A percentile compares a stretch with the other conserved stretches of the same genome.
Conservation (phyloP, 2,797 vertebrate genomes). For the Ammospiza maritima region DNA sequence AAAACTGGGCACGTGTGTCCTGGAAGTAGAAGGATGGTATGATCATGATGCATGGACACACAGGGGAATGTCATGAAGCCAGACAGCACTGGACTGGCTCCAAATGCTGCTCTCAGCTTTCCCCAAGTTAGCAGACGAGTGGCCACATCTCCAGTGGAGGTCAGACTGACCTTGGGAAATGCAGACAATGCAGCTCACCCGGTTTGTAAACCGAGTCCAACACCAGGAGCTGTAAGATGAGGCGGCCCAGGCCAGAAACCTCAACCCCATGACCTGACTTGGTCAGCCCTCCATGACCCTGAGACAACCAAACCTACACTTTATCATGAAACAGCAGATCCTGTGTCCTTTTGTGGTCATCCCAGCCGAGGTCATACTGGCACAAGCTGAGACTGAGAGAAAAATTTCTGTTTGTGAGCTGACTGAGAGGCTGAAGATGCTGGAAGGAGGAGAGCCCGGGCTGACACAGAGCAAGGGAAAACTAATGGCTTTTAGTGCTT, state of each 20-base stretch:
- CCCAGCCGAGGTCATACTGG: not conserved
- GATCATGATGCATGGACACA: accelerated
- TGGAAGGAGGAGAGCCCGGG: not conserved
- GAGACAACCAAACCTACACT: not conserved
- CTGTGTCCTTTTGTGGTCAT: not conserved
- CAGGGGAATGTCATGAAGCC: accelerated
- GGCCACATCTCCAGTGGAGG: not conserved
- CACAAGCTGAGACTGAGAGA: not conserved
- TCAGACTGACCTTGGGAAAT: not conserved
- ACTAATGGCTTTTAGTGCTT: not conserved
- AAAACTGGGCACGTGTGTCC: not conserved
- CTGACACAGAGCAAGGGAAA: not conserved
- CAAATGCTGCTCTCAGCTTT: not conserved
- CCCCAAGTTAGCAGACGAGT: accelerated
- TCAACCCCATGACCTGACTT: not conserved
- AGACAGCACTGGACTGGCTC: not conserved
- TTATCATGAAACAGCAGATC: not conserved
- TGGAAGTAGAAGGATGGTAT: not conserved
- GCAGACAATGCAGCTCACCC: not conserved
- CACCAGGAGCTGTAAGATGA: not conserved
- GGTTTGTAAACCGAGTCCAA: not conserved
- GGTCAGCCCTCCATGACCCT: not conserved
- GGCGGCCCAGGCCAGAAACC: not conserved
- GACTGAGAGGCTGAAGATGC: not conserved
- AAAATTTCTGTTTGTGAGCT: not conserved